A percentile compares a stretch with the other conserved stretches of the same genome.
phyloP scores from a whole-genome alignment of 2,113 vertebrate genomes.

The Beaufortia kweichowensis region DNA sequence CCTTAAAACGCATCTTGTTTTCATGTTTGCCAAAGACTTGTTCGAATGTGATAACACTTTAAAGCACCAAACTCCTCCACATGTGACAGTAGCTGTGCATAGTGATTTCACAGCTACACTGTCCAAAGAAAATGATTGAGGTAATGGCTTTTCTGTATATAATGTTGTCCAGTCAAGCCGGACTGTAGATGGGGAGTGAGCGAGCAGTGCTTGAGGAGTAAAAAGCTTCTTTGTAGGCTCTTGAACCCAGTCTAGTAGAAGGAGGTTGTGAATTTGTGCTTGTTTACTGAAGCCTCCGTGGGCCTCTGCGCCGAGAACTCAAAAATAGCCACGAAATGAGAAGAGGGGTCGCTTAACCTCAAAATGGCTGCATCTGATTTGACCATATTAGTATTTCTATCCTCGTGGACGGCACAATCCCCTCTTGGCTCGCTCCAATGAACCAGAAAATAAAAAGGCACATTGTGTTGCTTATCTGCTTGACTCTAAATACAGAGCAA shows the following conservation, averaged over 20 bases:
- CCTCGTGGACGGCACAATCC: constrained; percentile 31
- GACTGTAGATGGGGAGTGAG: constrained; percentile 21
- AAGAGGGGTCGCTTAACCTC: constrained; percentile 50
- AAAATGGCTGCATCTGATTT: constrained; percentile 58
- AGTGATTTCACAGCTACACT: neutral
- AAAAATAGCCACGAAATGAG: constrained; percentile 53
- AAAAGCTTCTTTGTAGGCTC: constrained; percentile 54
- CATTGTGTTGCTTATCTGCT: neutral
- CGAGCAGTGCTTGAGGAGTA: constrained; percentile 21
- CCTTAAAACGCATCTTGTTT: neutral
- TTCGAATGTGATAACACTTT: neutral
- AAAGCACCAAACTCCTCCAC: neutral
- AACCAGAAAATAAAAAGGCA: constrained; percentile 21
- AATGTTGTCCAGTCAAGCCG: constrained; percentile 34
- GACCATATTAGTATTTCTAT: constrained; percentile 65
- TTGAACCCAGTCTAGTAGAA: constrained; percentile 28
- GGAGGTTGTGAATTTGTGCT: constrained; percentile 45
- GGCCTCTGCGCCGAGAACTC: constrained; percentile 43
- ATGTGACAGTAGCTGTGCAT: neutral
- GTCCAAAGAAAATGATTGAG: constrained; percentile 13
- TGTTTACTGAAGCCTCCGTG: constrained; percentile 56
- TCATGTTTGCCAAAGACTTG: neutral
- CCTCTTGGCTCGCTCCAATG: constrained; percentile 47
- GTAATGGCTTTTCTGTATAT: constrained; percentile 32
- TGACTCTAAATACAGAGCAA: neutral